Base-by-base conservation (phyloP, 2,113 vertebrate genomes). In the Lophotis ruficrista region DNA sequence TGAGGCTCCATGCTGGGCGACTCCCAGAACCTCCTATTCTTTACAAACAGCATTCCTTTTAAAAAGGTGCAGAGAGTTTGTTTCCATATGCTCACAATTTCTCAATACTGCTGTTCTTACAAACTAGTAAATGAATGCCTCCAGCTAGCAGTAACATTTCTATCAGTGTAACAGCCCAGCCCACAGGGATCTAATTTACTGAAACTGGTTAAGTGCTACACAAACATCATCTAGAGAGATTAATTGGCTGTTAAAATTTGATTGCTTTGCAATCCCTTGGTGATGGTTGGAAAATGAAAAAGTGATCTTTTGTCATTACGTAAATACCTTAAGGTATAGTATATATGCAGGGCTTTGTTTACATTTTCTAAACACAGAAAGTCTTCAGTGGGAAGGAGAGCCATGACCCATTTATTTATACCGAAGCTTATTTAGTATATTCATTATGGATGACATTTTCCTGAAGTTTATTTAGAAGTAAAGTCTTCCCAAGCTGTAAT, bases 191-290 rank as follows among this genome's bases (percentile, higher is more conserved):
- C 96, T 96, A 94, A 96, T 97, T 98, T 95, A 91, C 87, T 80
- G 93, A 96, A 96, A 96, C 95, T 89, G 91, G 94, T 94, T 94
- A 95, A 95, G 94, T 93, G 97, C 96, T 97, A 90, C 93, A 92
- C 95, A 97, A 97, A 97, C 94, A 97, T 94, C 94, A 93, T 90
- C 96, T 95, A 92, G 95, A 96, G 94, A 97, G 96, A 97, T 96
- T 97, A 97, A 97, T 95, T 97, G 97, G 86, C 97, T 97, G 94
- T 97, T 97, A 97, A 93, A 95, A 87, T 95, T 93, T 93, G 94
- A 97, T 97, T 96, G 96, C 96, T 94, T 91, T 94, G 89, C 91
- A 91, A 90, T 97, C 97, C 96, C 97, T 95, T 87, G 93, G 76
- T 95, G 94, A 95, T 31, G 60, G 87, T 92, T 96, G 88, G 93